Percentiles rank a stretch among this genome's conserved stretches.
These are phyloP conservation scores for Sander vitreus DNA, from an alignment of 2,113 vertebrate species.

Conservation along the genomic window DNA sequence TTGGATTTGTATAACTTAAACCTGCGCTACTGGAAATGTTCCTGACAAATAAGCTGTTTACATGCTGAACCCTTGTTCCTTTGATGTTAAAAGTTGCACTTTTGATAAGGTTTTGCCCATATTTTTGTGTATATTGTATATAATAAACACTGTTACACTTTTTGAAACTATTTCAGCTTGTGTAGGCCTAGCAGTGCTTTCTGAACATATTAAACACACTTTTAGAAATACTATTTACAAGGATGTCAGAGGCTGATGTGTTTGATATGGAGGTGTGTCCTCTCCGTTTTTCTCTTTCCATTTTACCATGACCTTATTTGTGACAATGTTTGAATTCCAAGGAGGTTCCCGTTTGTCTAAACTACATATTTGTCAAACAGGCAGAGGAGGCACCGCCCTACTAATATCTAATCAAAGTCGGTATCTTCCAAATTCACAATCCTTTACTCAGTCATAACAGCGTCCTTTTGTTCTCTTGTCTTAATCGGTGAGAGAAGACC, in stretches of 20 bases:
- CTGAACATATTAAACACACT: no score
- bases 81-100: no score
- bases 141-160: no score
- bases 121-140: no score
- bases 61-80: no score
- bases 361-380: not conserved
- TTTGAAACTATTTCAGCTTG: no score
- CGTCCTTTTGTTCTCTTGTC: not conserved
- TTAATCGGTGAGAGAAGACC: not conserved
- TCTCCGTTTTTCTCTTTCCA: not conserved
- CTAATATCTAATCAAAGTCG: not conserved
- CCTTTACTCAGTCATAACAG: not conserved
- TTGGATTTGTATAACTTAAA: no score
- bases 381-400: not conserved
- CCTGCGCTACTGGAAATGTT: no score
- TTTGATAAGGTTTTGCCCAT: no score
- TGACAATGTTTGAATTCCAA: not conserved
- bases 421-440: not conserved
- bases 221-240: not conserved
- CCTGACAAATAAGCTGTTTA: no score
- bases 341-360: not conserved
- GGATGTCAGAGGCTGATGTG: slow-evolving; percentile 19
- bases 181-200: no score
- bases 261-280: slow-evolving; percentile 42
- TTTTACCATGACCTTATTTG: not conserved